Conservation (phyloP, 2,888 invertebrate species). For the Deladenus siricidicola region DNA sequence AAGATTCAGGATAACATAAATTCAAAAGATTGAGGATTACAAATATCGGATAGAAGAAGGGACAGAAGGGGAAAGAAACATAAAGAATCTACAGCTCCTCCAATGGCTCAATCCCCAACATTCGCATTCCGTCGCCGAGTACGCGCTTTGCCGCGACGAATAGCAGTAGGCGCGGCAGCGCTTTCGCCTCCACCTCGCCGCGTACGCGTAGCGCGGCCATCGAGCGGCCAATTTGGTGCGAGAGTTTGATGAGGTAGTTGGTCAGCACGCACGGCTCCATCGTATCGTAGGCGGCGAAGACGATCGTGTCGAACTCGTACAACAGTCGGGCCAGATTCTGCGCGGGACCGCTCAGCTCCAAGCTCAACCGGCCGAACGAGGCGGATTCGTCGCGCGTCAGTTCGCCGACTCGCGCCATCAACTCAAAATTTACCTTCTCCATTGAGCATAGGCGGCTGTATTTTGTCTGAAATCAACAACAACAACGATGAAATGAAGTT, state of each 20-base stretch:
- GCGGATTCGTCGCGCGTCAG: not conserved
- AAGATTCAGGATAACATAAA: too few species aligned
- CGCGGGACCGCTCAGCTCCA: constrained; percentile 7
- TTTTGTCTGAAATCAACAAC: constrained; percentile 32
- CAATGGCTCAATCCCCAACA: constrained; percentile 41
- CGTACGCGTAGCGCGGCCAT: constrained; percentile 30
- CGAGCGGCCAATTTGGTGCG: constrained; percentile 32
- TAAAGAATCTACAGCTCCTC: constrained; percentile 27
- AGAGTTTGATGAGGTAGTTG: constrained; percentile 36
- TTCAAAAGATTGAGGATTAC: too few species aligned
- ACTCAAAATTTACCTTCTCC: constrained; percentile 28
- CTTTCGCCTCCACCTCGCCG: constrained; percentile 27
- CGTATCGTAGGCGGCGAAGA: constrained; percentile 20
- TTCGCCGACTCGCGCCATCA: constrained; percentile 19
- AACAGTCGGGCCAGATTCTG: constrained; percentile 4
- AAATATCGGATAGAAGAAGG: too few species aligned
- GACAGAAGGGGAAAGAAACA: too few species aligned
- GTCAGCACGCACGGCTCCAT: constrained; percentile 39
- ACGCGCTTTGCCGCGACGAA: constrained; percentile 40
- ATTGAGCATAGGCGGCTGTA: constrained; percentile 25
- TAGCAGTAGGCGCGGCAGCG: constrained; percentile 41
- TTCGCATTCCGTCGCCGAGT: constrained; percentile 38
- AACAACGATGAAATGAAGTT: not conserved
- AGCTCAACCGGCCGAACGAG: not conserved
- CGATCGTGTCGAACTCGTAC: constrained; percentile 21